Conservation (phyloP, 1,140 invertebrate genomes). For the Hesperophylax magnus region DNA sequence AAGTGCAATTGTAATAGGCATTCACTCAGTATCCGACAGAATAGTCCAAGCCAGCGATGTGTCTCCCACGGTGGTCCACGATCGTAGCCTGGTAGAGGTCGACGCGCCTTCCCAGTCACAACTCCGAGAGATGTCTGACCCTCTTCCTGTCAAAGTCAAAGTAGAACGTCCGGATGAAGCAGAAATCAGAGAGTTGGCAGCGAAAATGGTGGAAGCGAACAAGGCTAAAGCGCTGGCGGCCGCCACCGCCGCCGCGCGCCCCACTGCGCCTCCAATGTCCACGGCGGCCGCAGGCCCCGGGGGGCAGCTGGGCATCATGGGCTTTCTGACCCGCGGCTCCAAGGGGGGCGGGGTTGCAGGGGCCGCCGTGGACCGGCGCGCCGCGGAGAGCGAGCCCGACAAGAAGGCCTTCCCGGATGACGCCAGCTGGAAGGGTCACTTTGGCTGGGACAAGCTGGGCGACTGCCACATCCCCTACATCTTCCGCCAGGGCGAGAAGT, state of each 20-base stretch:
- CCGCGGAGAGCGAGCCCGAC: constrained; percentile 62
- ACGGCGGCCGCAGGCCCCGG: constrained; percentile 63
- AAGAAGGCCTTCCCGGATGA: constrained; percentile 77
- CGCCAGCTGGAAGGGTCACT: constrained; percentile 86
- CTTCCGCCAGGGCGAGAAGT: constrained; percentile 85
- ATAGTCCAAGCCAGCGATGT: constrained; percentile 9
- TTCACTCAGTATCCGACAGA: background rate
- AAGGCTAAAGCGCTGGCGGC: constrained; percentile 77
- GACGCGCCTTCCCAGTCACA: constrained; percentile 21
- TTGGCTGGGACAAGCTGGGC: constrained; percentile 91
- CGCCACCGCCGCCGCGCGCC: constrained; percentile 65
- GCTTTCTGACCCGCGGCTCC: constrained; percentile 68
- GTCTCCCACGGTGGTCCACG: constrained; percentile 18
- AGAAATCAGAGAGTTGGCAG: constrained; percentile 87
- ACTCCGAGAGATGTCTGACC: constrained; percentile 50
- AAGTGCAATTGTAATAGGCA: background rate
- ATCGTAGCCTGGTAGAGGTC: constrained; percentile 28
- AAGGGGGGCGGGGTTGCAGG: constrained; percentile 65
- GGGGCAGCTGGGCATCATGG: constrained; percentile 74
- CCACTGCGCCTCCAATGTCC: constrained; percentile 63
- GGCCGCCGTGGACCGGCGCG: constrained; percentile 59
- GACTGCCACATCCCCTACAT: constrained; percentile 91
- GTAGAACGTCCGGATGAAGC: constrained; percentile 87
- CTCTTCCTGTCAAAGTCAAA: constrained; percentile 75
- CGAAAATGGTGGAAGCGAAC: constrained; percentile 89